Evolutionary conservation across 2,797 vertebrate species (phyloP).

Genomic region (Notolabrus celidotus): DNA sequence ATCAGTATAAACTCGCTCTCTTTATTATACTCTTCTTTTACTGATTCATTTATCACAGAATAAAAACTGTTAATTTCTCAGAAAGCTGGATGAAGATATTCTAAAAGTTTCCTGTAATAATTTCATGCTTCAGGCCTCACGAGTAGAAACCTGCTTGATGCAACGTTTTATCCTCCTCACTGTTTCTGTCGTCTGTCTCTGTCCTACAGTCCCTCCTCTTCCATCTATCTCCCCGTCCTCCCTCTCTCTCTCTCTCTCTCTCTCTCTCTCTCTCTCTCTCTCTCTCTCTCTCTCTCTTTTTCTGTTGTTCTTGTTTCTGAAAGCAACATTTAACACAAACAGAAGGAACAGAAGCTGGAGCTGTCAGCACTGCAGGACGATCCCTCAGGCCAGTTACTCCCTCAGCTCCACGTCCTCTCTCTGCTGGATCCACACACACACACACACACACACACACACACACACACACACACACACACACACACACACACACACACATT

Average conservation of each 20-base stretch:
- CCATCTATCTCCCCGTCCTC: not conserved
- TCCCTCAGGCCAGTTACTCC: conserved; percentile 16
- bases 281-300: not conserved
- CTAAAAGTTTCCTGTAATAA: no score
- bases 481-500: not conserved
- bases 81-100: no score
- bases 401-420: conserved; percentile 1
- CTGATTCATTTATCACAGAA: no score
- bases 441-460: not conserved
- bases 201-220: not conserved
- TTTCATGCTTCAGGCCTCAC: no score
- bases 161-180: not conserved
- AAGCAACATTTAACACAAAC: conserved; percentile 5
- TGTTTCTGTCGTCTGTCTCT: conserved; percentile 8
- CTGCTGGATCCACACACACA: not conserved
- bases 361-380: not conserved
- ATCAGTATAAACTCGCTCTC: no score
- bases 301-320: conserved; percentile 1
- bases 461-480: not conserved
- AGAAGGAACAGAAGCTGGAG: not conserved
- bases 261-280: not conserved
- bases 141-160: not conserved
- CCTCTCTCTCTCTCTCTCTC: not conserved
- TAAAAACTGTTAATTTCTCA: no score
- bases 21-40: no score